Base-by-base conservation (phyloP, 1,140 invertebrate species). In the Euglossa dilemma region DNA sequence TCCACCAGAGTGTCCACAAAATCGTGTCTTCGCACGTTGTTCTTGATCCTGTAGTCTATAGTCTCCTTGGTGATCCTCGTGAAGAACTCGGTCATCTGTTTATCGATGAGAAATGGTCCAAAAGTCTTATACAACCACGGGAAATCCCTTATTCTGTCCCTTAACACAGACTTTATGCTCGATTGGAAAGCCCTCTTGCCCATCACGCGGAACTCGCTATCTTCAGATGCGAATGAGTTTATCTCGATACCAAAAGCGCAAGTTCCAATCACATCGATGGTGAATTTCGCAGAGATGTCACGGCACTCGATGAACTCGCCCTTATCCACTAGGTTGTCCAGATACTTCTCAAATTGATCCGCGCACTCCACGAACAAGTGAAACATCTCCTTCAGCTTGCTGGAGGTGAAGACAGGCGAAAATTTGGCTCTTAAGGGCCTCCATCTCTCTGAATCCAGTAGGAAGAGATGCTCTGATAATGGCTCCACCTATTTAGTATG, bases 1-100 rank as follows among this genome's bases (percentile, higher is more conserved):
- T 95, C 93, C 7, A 95, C 94, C 14, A 96, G 82, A 45, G 95
- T 85, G 72, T 96, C 94, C 85, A 96, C 92, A 61, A 96, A 96
- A 87, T 96, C 95, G 12, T 95, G 94, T 23, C 95, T 91, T 5
- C 81, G 80, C 6, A 95, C 84, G 36, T 95, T 93, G 84, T 95
- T 94, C 56, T 90, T 85, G 63, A 95, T 94, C 45, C 95, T 91
- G 50, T 93, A 91, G 5, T 94, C 91, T 7, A 95, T 91, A 1
- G 93, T 95, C 0, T 95, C 91, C 43, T 86, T 91, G 18, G 95
- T 92, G 5, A 93, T 89, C 9, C 92, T 87, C 1, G 90, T 92
- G 69, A 95, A 95, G 79, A 95, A 95, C 1, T 93, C 82, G 16
- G 88, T 94, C 0, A 95, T 89, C 14, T 94, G 91, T 12, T 86